phyloP scores from a whole-genome alignment of 2,888 invertebrate species.

The Troides helena region DNA sequence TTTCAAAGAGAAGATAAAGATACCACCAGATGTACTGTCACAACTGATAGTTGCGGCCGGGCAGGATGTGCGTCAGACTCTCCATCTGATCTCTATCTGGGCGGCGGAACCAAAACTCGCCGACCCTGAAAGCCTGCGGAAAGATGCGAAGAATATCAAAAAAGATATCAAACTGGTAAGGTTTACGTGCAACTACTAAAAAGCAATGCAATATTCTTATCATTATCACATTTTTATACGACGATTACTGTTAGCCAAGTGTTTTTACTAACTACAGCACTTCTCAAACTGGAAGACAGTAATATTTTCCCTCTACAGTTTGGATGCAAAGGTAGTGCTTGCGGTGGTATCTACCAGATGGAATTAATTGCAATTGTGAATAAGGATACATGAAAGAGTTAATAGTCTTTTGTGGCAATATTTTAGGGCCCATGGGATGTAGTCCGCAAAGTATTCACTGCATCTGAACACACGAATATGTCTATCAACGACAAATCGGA shows the following conservation, averaged over 20 bases:
- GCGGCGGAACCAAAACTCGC: constrained; percentile 79
- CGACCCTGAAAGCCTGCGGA: constrained; percentile 74
- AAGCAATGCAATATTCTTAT: too few relatives aligned
- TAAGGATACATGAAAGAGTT: not conserved
- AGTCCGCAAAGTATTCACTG: constrained; percentile 91
- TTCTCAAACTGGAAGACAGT: too few relatives aligned
- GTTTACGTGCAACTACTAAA: too few relatives aligned
- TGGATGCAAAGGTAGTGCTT: too few relatives aligned
- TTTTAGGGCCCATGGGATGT: constrained; percentile 96
- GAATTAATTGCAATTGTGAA: not conserved
- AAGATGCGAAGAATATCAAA: constrained; percentile 81
- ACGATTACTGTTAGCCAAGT: too few relatives aligned
- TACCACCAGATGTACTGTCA: constrained; percentile 86
- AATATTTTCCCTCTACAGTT: too few relatives aligned
- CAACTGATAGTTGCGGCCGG: constrained; percentile 93
- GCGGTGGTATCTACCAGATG: not conserved
- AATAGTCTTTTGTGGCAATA: not conserved
- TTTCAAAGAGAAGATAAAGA: constrained; percentile 92
- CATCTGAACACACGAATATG: constrained; percentile 88
- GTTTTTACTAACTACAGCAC: too few relatives aligned
- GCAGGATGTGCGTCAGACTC: constrained; percentile 95
- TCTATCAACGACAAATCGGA: constrained; percentile 90
- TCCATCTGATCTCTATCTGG: constrained; percentile 93
- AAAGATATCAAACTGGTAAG: constrained; percentile 91
- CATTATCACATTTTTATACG: too few relatives aligned